Base-by-base conservation (phyloP, 1,140 invertebrate genomes). In the Epicauta chinensis region DNA sequence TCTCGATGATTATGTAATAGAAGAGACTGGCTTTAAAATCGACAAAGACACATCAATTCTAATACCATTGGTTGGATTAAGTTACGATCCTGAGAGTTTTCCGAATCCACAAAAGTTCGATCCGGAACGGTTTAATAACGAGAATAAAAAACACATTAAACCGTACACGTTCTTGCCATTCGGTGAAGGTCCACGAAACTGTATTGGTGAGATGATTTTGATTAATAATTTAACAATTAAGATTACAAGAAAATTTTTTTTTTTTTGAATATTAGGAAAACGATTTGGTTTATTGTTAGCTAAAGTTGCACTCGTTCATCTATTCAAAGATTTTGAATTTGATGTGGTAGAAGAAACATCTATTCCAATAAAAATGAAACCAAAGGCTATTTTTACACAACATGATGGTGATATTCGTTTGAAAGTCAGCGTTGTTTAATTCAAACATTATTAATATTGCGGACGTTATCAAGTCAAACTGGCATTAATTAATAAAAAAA, bases 61-160 rank as follows among this genome's bases (percentile, higher is more conserved):
- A 2, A 62, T 75, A 15, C 71, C 74, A 7, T 47, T 67, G 3
- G 54, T 58, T 44, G 61, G 56, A 0, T 53, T 74, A 23, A 70
- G 73, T 47, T 41, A 71, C 40, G 74, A 80, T 62, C 68, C 71
- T 2, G 59, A 75, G n/a, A 68, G 74, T 54, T 84, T 72, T 67
- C 70, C 73, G n/a, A 67, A 83, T 30, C 81, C 82, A 2, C 55
- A 76, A 10, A 69, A 67, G 59, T 84, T 81, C 61, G 65, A 74
- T 53, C 82, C 81, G 1, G 76, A 82, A 36, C 49, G 71, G 48
- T 75, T 74, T 58, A 40, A 47, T 35, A 44, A 52, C 0, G 67
- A 72, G 12, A 11, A 12, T n/a, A 34, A 11, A 59, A 65, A 7
- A 38, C 63, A 70, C 14, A 73, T 71, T 16, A 64, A 72, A 17